A percentile compares a stretch with the other conserved stretches of the same genome.
Evolutionary conservation across 2,888 invertebrate genomes (phyloP).

Genomic region (Petrolisthes manimaculis): DNA sequence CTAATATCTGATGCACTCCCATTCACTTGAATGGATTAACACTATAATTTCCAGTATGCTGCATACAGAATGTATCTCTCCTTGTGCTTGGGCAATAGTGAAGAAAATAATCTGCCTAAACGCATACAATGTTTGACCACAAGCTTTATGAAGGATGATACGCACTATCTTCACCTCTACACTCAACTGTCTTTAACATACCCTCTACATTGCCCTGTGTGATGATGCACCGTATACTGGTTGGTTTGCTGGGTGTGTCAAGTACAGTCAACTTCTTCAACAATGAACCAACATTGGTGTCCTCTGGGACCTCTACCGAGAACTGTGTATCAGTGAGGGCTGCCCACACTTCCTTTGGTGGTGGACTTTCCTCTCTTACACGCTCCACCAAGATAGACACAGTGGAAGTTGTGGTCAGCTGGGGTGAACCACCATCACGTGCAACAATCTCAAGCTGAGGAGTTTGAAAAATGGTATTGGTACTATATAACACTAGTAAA

Average conservation of each 20-base stretch:
- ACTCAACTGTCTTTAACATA: constrained; percentile 68
- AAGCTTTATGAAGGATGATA: too few species aligned
- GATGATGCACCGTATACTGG: constrained; percentile 76
- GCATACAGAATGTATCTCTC: too few species aligned
- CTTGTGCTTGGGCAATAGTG: too few species aligned
- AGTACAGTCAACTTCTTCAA: constrained; percentile 81
- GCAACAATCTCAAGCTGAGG: constrained; percentile 84
- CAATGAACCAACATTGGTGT: constrained; percentile 77
- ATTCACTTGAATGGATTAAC: too few species aligned
- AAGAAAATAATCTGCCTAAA: too few species aligned
- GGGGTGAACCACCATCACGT: constrained; percentile 87
- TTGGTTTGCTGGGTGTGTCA: constrained; percentile 76
- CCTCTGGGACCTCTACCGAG: constrained; percentile 85
- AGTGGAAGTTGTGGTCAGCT: constrained; percentile 84
- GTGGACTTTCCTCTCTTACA: constrained; percentile 79
- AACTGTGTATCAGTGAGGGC: constrained; percentile 90
- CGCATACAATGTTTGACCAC: too few species aligned
- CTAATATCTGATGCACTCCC: not conserved
- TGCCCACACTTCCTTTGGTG: constrained; percentile 80
- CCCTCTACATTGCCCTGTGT: constrained; percentile 82
- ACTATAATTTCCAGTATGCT: too few species aligned
- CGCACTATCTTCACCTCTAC: too few species aligned
- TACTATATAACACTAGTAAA: not conserved
- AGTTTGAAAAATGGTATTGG: not conserved
- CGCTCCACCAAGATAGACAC: constrained; percentile 81